These are phyloP conservation scores for Percopsis transmontana DNA, from an alignment of 2,113 vertebrate genomes.

Conservation along the genomic window DNA sequence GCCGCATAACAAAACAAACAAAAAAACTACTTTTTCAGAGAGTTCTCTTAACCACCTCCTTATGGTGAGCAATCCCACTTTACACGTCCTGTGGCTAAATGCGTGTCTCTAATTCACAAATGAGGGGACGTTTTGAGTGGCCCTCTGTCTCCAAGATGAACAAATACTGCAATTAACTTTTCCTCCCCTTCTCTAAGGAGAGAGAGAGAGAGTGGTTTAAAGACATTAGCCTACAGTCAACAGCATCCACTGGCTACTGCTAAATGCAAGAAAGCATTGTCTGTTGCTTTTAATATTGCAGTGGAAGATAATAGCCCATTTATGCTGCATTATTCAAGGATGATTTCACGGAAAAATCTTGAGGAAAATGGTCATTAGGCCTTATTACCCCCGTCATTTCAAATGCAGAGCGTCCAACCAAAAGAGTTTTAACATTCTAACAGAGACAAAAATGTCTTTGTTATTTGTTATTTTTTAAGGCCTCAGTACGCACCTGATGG, in stretches of 20 bases:
- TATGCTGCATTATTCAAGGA: conserved; percentile 81
- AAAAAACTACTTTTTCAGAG: conserved; percentile 73
- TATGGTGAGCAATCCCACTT: conserved; percentile 66
- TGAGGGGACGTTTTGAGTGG: conserved; percentile 89
- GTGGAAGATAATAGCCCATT: conserved; percentile 84
- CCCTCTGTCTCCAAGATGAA: conserved; percentile 90
- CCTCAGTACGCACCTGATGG: neutral
- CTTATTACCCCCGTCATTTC: conserved; percentile 61
- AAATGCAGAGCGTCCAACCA: conserved; percentile 45
- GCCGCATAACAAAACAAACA: conserved; percentile 55
- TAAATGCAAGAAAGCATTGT: conserved; percentile 85
- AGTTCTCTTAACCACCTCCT: conserved; percentile 74
- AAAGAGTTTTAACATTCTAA: conserved; percentile 16
- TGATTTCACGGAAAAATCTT: conserved; percentile 80
- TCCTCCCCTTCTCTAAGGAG: conserved; percentile 74
- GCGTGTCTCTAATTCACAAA: conserved; percentile 90
- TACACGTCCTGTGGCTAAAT: conserved; percentile 72
- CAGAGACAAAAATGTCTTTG: neutral
- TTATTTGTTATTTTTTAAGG: neutral
- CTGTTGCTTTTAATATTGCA: conserved; percentile 85
- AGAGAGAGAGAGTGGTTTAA: conserved; percentile 93
- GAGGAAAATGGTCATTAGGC: conserved; percentile 59
- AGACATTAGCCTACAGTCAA: conserved; percentile 81
- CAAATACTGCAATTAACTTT: conserved; percentile 95
- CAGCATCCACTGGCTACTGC: conserved; percentile 82